Evolutionary conservation across 2,888 invertebrate species (phyloP).

Genomic region (Onchidella celtica): DNA sequence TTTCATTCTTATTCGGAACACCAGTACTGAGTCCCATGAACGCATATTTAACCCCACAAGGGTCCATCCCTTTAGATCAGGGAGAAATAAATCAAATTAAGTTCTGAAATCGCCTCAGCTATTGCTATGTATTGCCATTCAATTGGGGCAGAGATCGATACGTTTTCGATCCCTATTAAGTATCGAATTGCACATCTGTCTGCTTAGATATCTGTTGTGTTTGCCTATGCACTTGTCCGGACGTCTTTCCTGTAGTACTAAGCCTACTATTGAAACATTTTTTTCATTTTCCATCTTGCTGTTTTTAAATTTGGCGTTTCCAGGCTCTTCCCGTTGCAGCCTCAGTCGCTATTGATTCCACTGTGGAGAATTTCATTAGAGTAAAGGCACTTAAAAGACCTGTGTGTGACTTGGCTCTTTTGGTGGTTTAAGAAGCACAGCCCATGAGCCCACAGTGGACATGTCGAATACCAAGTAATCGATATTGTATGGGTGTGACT

Average conservation of each 20-base stretch:
- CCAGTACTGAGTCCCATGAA: no score
- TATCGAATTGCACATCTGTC: no score
- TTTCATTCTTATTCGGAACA: no score
- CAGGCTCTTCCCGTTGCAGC: background rate
- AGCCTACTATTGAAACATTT: background rate
- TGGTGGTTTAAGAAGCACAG: conserved; percentile 24
- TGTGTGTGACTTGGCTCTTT: conserved; percentile 25
- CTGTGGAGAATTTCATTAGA: conserved; percentile 13
- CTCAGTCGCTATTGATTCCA: conserved; percentile 17
- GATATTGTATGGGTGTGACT: background rate
- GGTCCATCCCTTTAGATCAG: no score
- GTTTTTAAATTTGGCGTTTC: background rate
- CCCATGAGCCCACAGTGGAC: background rate
- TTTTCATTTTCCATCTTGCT: background rate
- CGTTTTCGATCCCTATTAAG: no score
- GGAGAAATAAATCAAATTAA: no score
- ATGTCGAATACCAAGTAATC: background rate
- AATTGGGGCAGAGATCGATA: no score
- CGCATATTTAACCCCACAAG: no score
- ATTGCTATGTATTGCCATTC: no score
- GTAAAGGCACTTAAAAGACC: conserved; percentile 22
- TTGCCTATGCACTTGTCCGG: background rate
- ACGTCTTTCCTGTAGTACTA: background rate
- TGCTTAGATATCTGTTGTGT: no score
- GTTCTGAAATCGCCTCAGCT: no score